Conservation (phyloP, 2,113 vertebrate species). For the Nycticryphes semicollaris region DNA sequence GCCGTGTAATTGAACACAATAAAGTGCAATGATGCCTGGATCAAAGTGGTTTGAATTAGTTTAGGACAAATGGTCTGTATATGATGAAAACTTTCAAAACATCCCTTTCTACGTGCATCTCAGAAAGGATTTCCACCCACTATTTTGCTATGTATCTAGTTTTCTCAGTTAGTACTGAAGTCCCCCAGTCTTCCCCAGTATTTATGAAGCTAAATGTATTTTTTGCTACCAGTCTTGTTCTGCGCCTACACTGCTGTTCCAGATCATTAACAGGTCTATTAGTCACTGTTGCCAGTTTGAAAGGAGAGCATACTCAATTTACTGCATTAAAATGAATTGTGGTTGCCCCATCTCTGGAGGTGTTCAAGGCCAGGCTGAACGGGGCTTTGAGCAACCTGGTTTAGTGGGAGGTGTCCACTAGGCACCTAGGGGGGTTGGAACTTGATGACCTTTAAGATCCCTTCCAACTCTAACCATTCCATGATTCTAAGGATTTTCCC, state of each 20-base stretch:
- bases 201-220: neutral
- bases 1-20: neutral
- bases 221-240: neutral
- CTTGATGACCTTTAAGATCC: neutral
- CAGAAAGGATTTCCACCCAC: neutral
- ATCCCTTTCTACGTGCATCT: neutral
- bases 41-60: neutral
- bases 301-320: neutral
- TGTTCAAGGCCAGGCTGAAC: neutral
- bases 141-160: neutral
- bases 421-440: neutral
- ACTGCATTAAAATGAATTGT: neutral
- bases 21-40: neutral
- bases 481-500: neutral
- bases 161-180: neutral
- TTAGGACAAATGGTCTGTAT: rapidly evolving
- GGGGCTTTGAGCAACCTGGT: neutral
- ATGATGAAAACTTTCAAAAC: neutral
- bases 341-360: neutral
- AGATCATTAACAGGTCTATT: neutral
- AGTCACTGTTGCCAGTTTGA: neutral
- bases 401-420: too few species aligned
- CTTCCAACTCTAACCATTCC: neutral
- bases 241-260: neutral
- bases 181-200: neutral